A percentile compares a stretch with the other conserved stretches of the same genome.
Evolutionary conservation across 2,797 vertebrate species (phyloP).

Genomic region (Coregonus sp.): DNA sequence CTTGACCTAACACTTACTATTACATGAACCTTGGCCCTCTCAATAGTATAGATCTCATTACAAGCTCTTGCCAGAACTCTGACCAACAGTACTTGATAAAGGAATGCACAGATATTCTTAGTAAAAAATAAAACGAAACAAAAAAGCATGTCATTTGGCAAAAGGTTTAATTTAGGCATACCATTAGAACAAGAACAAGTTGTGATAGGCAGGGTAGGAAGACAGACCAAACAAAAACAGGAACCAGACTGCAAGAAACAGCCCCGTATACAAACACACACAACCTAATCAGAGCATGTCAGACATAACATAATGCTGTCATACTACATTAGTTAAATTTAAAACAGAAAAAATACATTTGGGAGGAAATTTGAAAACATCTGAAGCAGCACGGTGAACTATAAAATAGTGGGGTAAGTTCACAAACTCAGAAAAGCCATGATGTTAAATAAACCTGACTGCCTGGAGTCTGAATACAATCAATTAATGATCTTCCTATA

Average conservation of each 20-base stretch:
- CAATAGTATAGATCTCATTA: background rate
- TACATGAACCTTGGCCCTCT: background rate
- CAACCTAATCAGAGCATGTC: conserved; percentile 1
- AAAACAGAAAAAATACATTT: background rate
- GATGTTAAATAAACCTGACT: background rate
- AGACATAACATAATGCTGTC: conserved; percentile 17
- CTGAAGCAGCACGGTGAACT: background rate
- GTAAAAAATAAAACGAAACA: conserved; percentile 12
- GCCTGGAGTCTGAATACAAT: background rate
- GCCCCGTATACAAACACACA: conserved; percentile 2
- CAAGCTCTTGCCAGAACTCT: background rate
- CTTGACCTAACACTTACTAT: background rate
- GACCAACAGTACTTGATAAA: background rate
- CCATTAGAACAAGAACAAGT: conserved; percentile 31
- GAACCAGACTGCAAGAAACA: conserved; percentile 21
- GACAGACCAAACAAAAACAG: conserved; percentile 10
- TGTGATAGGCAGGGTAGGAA: conserved; percentile 25
- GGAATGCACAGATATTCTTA: conserved; percentile 4
- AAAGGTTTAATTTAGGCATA: conserved; percentile 46
- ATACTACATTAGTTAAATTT: background rate
- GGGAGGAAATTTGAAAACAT: background rate
- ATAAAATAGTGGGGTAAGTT: background rate
- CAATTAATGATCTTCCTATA: background rate
- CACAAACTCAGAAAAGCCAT: background rate
- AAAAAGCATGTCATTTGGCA: conserved; percentile 31